Base-by-base conservation (phyloP, 2,888 invertebrate genomes). In the Dolichopus griseipennis region DNA sequence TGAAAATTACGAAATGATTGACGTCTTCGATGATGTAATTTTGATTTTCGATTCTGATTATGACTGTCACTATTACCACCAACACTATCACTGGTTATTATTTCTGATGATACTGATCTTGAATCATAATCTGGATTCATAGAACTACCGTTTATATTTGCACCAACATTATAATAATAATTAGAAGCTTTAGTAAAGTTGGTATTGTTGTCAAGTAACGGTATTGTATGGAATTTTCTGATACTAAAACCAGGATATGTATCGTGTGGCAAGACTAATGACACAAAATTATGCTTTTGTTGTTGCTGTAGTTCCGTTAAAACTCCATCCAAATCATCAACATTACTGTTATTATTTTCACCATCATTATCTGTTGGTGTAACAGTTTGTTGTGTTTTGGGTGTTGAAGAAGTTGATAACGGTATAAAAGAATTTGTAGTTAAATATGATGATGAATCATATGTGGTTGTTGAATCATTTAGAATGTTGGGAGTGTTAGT, bases 211-310 rank as follows among this genome's bases (percentile, higher is more conserved):
- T 63, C 33, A 62, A 27, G 10, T 10, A 22, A 20, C 8, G 78
- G 78, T 71, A 75, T 74, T n/a, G 82, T 79, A 71, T 85, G 84
- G 81, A 93, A 91, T 77, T 90, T 89, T 79, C 90, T 90, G 77
- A 94, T 90, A 78, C 91, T 92, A 83, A 90, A 93, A 66, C 94
- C 94, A 4, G 94, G 93, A 78, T 92, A 90, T 74, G 92, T 91
- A 79, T 95, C 94, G 82, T 94, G 93, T 66, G 94, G 93, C 78
- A 94, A 85, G 76, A 93, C 89, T 71, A 82, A 73, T 18, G 82
- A 80, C 76, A 81, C 76, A 65, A 78, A 78, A 70, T 78, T 80
- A 68, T 73, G 73, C 62, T 72, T 72, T 67, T 71, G 71, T 34
- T 68, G 65, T 15, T 68, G 67, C 65, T 70, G 18, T 66, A 37